phyloP scores from a whole-genome alignment of 2,797 vertebrate species.

The Morelia viridis region DNA sequence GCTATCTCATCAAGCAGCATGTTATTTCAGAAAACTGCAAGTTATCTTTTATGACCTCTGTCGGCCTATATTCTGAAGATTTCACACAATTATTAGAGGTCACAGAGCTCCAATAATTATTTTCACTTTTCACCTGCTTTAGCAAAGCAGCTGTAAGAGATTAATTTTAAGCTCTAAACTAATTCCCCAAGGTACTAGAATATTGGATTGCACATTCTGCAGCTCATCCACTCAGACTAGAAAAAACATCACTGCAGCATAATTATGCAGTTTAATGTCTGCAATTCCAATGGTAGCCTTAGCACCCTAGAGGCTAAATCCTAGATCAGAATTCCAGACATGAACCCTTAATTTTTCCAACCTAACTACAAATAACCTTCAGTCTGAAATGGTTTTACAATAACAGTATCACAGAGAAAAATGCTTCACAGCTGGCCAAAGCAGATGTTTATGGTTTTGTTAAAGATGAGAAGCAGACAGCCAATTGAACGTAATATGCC shows the following conservation, averaged over 20 bases:
- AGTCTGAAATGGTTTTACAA: neutral
- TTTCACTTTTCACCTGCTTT: slow-evolving; percentile 66
- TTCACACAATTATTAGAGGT: slow-evolving; percentile 53
- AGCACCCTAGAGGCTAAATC: slow-evolving; percentile 34
- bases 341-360: slow-evolving; percentile 35
- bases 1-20: slow-evolving; percentile 50
- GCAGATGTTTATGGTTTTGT: slow-evolving; percentile 7
- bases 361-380: slow-evolving; percentile 32
- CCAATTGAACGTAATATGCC: neutral
- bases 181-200: slow-evolving; percentile 56
- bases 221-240: slow-evolving; percentile 35
- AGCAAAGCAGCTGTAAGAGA: slow-evolving; percentile 52
- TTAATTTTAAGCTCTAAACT: slow-evolving; percentile 56
- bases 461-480: neutral
- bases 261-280: slow-evolving; percentile 43
- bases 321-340: neutral
- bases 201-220: slow-evolving; percentile 38
- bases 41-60: slow-evolving; percentile 45
- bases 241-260: slow-evolving; percentile 41
- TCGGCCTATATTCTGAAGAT: slow-evolving; percentile 36
- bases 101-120: slow-evolving; percentile 59
- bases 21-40: slow-evolving; percentile 50
- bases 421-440: slow-evolving; percentile 5
- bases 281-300: slow-evolving; percentile 48
- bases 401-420: neutral